These are phyloP conservation scores for Philopedon plagiatum DNA, from an alignment of 2,888 invertebrate species.

Conservation along the genomic window DNA sequence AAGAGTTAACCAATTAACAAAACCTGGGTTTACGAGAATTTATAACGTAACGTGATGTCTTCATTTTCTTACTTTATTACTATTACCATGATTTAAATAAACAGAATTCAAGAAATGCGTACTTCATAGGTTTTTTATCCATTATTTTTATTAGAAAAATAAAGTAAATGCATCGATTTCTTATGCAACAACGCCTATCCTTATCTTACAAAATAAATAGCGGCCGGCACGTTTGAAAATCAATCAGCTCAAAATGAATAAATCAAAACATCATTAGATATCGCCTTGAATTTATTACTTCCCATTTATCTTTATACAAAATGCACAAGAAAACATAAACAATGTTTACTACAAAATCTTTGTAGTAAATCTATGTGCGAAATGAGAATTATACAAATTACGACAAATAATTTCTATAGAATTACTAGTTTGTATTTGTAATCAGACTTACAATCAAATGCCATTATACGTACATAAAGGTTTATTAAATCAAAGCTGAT, in stretches of 20 bases:
- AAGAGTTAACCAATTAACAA: too few relatives aligned
- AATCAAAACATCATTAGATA: not conserved
- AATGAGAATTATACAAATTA: conserved; percentile 12
- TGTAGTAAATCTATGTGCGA: not conserved
- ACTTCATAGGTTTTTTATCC: too few relatives aligned
- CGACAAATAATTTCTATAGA: not conserved
- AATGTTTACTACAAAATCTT: conserved; percentile 2
- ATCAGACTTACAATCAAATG: conserved; percentile 3
- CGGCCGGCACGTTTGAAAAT: conserved; percentile 1
- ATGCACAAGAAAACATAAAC: conserved; percentile 10
- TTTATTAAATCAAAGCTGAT: conserved; percentile 19
- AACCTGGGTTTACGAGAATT: too few relatives aligned
- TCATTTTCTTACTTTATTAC: too few relatives aligned
- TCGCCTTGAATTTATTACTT: conserved; percentile 8
- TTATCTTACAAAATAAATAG: not conserved
- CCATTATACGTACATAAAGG: not conserved
- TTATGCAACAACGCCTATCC: not conserved
- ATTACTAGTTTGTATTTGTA: conserved; percentile 4
- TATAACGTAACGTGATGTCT: too few relatives aligned
- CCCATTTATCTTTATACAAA: conserved; percentile 15
- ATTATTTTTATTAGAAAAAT: too few relatives aligned
- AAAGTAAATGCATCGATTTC: too few relatives aligned
- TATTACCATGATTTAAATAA: too few relatives aligned
- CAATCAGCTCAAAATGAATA: conserved; percentile 1
- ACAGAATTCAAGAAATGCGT: too few relatives aligned